phyloP scores from a whole-genome alignment of 2,113 vertebrate species.

The Charina bottae region DNA sequence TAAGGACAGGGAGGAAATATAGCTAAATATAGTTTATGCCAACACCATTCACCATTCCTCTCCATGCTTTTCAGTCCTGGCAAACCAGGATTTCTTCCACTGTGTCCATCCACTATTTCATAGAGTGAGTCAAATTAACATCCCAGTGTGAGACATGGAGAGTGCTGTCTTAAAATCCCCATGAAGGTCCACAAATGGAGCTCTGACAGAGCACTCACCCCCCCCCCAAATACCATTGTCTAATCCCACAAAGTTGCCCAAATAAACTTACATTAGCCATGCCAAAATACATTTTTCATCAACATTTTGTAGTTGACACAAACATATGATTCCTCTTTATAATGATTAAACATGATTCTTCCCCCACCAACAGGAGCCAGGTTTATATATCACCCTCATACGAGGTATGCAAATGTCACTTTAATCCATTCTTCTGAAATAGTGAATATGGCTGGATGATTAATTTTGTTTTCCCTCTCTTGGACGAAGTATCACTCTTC shows the following conservation, averaged over 20 bases:
- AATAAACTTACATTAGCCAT: background rate
- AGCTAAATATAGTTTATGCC: background rate
- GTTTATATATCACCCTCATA: constrained; percentile 2
- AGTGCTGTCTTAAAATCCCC: background rate
- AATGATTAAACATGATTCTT: background rate
- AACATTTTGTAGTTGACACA: background rate
- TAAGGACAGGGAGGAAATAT: background rate
- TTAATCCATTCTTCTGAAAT: constrained; percentile 26
- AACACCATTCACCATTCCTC: background rate
- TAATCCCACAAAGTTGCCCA: background rate
- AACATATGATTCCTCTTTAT: background rate
- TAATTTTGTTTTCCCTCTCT: background rate
- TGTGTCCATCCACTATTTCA: background rate
- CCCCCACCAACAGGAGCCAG: background rate
- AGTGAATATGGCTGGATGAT: constrained; percentile 7
- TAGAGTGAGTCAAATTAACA: background rate
- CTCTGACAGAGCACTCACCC: background rate
- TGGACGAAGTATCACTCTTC: constrained; percentile 6
- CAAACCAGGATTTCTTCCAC: background rate
- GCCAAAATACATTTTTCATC: background rate
- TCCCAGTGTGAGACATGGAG: background rate
- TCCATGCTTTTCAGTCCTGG: background rate
- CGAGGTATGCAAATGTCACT: constrained; percentile 31
- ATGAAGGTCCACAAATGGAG: background rate
- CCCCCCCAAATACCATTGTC: background rate